These are phyloP conservation scores for Stegodyphus dumicola DNA, from an alignment of 1,140 invertebrate species.

Conservation along the genomic window DNA sequence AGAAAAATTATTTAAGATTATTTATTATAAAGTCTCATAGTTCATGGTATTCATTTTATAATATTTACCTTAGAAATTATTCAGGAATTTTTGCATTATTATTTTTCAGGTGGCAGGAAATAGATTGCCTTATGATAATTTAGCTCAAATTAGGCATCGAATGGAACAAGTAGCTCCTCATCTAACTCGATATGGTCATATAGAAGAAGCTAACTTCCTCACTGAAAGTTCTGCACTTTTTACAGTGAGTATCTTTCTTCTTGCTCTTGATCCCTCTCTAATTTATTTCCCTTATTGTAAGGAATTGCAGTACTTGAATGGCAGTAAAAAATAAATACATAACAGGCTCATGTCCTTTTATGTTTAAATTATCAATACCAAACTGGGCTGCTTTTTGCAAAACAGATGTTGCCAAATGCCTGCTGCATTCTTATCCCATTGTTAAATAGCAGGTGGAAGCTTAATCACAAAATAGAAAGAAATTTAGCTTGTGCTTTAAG, in stretches of 20 bases:
- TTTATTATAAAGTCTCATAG: too few relatives aligned
- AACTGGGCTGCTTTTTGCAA: too few relatives aligned
- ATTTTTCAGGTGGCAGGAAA: conserved; percentile 78
- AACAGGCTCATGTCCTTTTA: too few relatives aligned
- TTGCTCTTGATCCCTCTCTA: background rate
- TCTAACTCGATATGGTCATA: conserved; percentile 83
- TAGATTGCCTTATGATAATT: conserved; percentile 88
- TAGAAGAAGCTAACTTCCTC: conserved; percentile 87
- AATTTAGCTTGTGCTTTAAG: too few relatives aligned
- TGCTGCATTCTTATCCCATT: too few relatives aligned
- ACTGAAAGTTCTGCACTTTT: conserved; percentile 76
- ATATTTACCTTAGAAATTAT: background rate
- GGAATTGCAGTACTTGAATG: too few relatives aligned
- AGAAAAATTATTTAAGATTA: too few relatives aligned
- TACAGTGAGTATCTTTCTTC: conserved; percentile 73
- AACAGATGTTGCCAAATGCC: too few relatives aligned
- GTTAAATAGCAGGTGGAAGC: too few relatives aligned
- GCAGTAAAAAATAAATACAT: too few relatives aligned
- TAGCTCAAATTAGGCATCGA: conserved; percentile 85
- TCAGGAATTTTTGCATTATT: background rate
- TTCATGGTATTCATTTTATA: background rate
- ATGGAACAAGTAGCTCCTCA: conserved; percentile 89
- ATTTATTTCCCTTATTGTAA: background rate
- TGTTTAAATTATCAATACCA: too few relatives aligned
- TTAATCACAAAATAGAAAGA: too few relatives aligned